Conservation (phyloP, 2,113 vertebrate genomes). For the Antigone vipio region DNA sequence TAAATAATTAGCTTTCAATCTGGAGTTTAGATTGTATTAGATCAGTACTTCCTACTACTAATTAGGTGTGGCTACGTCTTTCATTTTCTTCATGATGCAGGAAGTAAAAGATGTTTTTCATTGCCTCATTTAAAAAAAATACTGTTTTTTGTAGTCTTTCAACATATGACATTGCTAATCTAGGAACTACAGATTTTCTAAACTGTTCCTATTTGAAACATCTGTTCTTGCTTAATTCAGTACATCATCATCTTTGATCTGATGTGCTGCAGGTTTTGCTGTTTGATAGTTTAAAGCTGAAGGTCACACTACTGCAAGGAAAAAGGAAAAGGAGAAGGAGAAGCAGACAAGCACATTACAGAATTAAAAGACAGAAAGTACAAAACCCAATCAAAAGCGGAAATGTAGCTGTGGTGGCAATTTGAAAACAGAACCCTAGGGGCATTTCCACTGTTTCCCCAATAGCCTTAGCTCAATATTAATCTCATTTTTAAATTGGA, state of each 20-base stretch:
- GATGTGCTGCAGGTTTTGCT: background rate
- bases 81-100: background rate
- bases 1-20: background rate
- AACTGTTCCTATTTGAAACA: background rate
- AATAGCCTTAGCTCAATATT: background rate
- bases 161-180: background rate
- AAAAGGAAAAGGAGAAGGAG: background rate
- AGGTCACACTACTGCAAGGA: background rate
- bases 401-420: background rate
- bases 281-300: background rate
- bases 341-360: background rate
- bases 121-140: background rate
- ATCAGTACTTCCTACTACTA: background rate
- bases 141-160: background rate
- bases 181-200: background rate
- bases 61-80: background rate
- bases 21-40: background rate
- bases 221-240: background rate
- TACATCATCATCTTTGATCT: background rate
- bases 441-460: background rate
- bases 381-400: background rate
- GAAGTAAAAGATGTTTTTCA: background rate
- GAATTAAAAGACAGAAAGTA: background rate
- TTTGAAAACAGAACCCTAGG: background rate
- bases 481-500: background rate